Conservation (phyloP, 2,113 vertebrate genomes). For the Henicopernis longicauda region DNA sequence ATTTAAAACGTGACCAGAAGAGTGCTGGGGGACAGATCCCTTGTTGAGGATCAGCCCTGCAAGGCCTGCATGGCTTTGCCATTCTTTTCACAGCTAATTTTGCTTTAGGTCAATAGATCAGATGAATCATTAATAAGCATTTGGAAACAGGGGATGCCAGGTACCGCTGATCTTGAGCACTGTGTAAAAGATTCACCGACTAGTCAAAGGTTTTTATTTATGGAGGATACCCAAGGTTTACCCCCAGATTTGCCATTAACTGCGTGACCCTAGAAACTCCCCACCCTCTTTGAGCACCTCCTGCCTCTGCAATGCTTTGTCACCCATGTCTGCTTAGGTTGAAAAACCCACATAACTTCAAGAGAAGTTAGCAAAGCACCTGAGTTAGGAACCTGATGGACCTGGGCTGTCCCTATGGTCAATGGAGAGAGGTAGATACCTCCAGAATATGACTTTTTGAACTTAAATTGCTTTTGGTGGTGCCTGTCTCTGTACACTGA, state of each 20-base stretch:
- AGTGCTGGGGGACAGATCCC: not conserved
- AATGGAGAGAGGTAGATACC: not conserved
- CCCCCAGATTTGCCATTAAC: conserved; percentile 47
- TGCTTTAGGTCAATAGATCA: conserved; percentile 13
- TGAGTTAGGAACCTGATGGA: not conserved
- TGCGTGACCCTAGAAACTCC: not conserved
- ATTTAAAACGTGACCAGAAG: not conserved
- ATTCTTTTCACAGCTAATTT: conserved; percentile 7
- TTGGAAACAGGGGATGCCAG: conserved; percentile 18
- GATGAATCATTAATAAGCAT: conserved; percentile 55
- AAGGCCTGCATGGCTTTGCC: not conserved
- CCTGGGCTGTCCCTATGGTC: not conserved
- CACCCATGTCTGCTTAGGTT: not conserved
- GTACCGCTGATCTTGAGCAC: not conserved
- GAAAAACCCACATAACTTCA: not conserved
- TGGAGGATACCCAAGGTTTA: not conserved
- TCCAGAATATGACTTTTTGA: not conserved
- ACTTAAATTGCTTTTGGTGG: not conserved
- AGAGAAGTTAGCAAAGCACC: not conserved
- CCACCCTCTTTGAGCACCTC: not conserved
- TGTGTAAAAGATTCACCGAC: conserved; percentile 46
- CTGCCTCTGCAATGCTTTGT: not conserved
- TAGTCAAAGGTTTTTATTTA: conserved; percentile 46
- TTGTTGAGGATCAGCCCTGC: not conserved
- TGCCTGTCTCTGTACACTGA: not conserved